Percentiles rank a stretch among this genome's conserved stretches.
These are phyloP conservation scores for Rhagium mordax DNA, from an alignment of 2,888 invertebrate genomes.

Conservation along the genomic window DNA sequence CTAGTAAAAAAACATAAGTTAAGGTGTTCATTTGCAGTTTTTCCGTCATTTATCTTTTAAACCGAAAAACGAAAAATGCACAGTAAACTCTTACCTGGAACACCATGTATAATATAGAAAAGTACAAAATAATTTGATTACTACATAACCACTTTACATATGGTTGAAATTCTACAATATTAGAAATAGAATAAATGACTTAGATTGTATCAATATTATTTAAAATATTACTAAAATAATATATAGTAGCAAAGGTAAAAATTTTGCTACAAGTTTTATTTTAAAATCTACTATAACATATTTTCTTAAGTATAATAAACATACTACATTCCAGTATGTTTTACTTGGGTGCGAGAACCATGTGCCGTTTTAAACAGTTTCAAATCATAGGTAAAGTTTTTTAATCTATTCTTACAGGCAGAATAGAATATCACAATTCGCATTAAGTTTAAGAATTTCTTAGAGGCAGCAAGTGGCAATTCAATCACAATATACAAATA, in stretches of 20 bases:
- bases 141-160: slow-evolving; percentile 4
- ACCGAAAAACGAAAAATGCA: neutral
- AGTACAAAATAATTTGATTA: slow-evolving; percentile 29
- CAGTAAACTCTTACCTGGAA: neutral
- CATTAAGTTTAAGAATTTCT: slow-evolving; percentile 64
- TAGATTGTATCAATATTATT: slow-evolving; percentile 30
- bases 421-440: slow-evolving; percentile 69
- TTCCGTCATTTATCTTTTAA: neutral
- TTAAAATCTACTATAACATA: slow-evolving; percentile 41
- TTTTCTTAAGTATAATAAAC: slow-evolving; percentile 34
- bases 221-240: slow-evolving; percentile 39
- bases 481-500: slow-evolving; percentile 29
- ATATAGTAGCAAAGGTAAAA: slow-evolving; percentile 57
- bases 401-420: slow-evolving; percentile 59
- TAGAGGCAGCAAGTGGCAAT: slow-evolving; percentile 37
- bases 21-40: neutral
- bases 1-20: slow-evolving; percentile 22
- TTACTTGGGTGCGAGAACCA: slow-evolving; percentile 54
- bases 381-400: slow-evolving; percentile 53
- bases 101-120: slow-evolving; percentile 20
- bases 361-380: slow-evolving; percentile 55
- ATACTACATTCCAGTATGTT: slow-evolving; percentile 34
- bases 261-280: slow-evolving; percentile 49
- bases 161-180: slow-evolving; percentile 8
- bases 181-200: slow-evolving; percentile 26